Evolutionary conservation across 2,797 vertebrate species (phyloP).

Genomic region (Poecilia picta): DNA sequence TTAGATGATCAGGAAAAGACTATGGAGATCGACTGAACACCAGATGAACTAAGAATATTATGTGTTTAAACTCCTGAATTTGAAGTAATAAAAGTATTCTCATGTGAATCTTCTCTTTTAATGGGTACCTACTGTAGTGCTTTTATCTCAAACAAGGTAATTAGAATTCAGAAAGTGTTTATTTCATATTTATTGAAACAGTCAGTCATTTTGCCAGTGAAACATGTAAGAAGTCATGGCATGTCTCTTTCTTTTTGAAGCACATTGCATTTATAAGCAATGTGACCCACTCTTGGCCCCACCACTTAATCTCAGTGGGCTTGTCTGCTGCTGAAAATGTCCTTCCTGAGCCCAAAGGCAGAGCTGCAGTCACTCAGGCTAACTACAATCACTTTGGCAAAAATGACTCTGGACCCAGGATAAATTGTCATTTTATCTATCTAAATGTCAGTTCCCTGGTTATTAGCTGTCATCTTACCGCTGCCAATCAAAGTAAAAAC

Average conservation of each 20-base stretch:
- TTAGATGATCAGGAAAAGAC: too few relatives aligned
- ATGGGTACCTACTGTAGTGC: neutral
- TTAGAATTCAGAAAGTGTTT: neutral
- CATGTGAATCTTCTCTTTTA: neutral
- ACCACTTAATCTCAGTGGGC: slow-evolving; percentile 74
- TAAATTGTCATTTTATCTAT: slow-evolving; percentile 80
- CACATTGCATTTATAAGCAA: slow-evolving; percentile 81
- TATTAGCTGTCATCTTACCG: slow-evolving; percentile 72
- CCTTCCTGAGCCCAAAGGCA: slow-evolving; percentile 65
- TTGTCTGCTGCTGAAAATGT: slow-evolving; percentile 73
- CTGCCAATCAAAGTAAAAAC: slow-evolving; percentile 72
- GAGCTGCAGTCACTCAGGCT: slow-evolving; percentile 48
- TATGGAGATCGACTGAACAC: neutral
- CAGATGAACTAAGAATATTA: neutral
- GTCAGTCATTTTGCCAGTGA: neutral
- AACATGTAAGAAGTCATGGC: slow-evolving; percentile 56
- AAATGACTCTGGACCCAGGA: slow-evolving; percentile 66
- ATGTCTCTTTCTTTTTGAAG: slow-evolving; percentile 68
- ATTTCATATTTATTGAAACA: neutral
- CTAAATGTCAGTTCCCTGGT: slow-evolving; percentile 81
- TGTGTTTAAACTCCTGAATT: neutral
- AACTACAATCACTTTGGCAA: slow-evolving; percentile 77
- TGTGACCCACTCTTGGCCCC: slow-evolving; percentile 70
- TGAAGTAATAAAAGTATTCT: neutral
- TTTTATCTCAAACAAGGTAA: neutral